A percentile compares a stretch with the other conserved stretches of the same genome.
phyloP scores from a whole-genome alignment of 2,113 vertebrate genomes.

The Siniperca chuatsi region DNA sequence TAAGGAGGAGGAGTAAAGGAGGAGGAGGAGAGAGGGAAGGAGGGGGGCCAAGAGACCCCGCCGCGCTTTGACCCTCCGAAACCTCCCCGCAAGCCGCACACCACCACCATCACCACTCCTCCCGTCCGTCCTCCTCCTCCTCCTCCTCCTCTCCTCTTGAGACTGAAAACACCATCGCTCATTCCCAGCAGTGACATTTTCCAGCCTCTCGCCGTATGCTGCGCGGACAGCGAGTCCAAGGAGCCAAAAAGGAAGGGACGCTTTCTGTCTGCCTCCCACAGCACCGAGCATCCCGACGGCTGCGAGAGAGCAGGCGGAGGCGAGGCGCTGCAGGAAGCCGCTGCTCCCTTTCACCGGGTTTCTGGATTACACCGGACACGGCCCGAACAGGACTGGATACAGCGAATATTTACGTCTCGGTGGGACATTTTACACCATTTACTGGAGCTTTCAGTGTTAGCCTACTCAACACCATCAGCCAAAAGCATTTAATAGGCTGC shows the following conservation, averaged over 20 bases:
- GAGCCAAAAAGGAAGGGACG: slow-evolving; percentile 61
- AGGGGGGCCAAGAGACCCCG: slow-evolving; percentile 80
- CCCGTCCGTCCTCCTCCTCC: slow-evolving; percentile 21
- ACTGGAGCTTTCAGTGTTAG: slow-evolving; percentile 17
- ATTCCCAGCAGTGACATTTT: slow-evolving; percentile 73
- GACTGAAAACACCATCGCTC: slow-evolving; percentile 74
- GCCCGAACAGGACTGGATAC: slow-evolving; percentile 53
- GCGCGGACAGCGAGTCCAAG: slow-evolving; percentile 73
- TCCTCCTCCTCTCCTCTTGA: slow-evolving; percentile 47
- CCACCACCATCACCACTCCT: slow-evolving; percentile 66
- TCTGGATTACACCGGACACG: slow-evolving; percentile 63
- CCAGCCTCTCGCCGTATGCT: slow-evolving; percentile 71
- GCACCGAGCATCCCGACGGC: slow-evolving; percentile 64
- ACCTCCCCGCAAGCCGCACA: slow-evolving; percentile 77
- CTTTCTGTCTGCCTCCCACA: slow-evolving; percentile 33
- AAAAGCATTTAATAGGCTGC: slow-evolving; percentile 52
- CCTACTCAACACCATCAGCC: slow-evolving; percentile 10
- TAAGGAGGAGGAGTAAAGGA: slow-evolving; percentile 71
- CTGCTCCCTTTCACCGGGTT: slow-evolving; percentile 37
- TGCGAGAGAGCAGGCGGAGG: slow-evolving; percentile 63
- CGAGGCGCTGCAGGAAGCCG: slow-evolving; percentile 65
- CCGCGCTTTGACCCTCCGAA: slow-evolving; percentile 87
- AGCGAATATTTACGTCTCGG: slow-evolving; percentile 64
- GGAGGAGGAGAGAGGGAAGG: not conserved
- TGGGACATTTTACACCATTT: slow-evolving; percentile 65